Evolutionary conservation across 2,888 invertebrate species (phyloP).

Genomic region (Physocephala rufipes): DNA sequence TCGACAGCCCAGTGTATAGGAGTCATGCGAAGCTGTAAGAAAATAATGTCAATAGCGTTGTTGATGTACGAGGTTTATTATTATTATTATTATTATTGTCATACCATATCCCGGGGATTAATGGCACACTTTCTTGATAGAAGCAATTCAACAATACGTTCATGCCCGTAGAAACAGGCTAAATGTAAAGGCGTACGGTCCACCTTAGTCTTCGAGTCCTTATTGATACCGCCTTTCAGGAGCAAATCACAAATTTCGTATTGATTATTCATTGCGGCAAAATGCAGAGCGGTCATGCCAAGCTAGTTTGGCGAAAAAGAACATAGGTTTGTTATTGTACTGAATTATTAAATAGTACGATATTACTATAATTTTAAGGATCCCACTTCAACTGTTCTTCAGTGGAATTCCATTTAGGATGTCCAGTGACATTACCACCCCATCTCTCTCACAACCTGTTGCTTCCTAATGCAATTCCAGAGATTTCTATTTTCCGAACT

Average conservation of each 20-base stretch:
- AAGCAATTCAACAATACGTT: constrained; percentile 76
- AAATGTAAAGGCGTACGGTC: constrained; percentile 92
- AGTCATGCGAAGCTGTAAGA: constrained; percentile 80
- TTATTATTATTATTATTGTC: constrained; percentile 16
- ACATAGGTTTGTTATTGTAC: background rate
- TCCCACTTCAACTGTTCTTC: too few relatives aligned
- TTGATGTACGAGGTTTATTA: too few relatives aligned
- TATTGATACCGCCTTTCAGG: constrained; percentile 84
- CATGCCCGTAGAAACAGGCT: constrained; percentile 86
- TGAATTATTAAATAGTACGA: too few relatives aligned
- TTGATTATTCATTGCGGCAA: constrained; percentile 85
- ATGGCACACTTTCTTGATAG: constrained; percentile 76
- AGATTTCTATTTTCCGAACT: constrained; percentile 43
- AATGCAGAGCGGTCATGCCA: constrained; percentile 89
- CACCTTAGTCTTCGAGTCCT: constrained; percentile 90
- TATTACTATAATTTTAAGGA: too few relatives aligned
- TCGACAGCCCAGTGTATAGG: constrained; percentile 95
- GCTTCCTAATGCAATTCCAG: background rate
- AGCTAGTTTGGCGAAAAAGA: constrained; percentile 68
- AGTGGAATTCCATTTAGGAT: background rate
- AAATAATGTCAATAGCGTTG: background rate
- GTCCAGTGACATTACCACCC: background rate
- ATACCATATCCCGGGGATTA: constrained; percentile 81
- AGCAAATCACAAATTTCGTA: constrained; percentile 81
- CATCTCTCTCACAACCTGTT: constrained; percentile 30